Percentiles rank a stretch among this genome's conserved stretches.
phyloP scores from a whole-genome alignment of 2,888 invertebrate genomes.

The Brachylomia viminalis region DNA sequence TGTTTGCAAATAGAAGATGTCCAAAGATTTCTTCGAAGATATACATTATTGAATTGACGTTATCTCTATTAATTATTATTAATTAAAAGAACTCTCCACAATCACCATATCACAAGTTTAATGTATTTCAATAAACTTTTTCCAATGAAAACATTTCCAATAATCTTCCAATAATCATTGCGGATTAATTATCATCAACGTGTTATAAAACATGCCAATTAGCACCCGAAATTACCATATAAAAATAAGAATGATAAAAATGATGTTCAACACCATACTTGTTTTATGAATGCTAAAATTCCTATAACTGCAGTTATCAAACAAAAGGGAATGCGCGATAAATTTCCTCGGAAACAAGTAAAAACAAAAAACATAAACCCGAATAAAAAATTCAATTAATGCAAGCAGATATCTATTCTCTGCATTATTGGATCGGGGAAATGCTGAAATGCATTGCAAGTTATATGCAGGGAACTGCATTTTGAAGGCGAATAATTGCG shows the following conservation, averaged over 20 bases:
- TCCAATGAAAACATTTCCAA: not conserved
- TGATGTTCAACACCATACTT: constrained; percentile 12
- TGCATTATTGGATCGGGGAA: constrained; percentile 67
- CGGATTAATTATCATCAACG: too few species aligned
- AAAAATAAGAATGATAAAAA: too few species aligned
- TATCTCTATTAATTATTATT: not conserved
- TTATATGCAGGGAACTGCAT: constrained; percentile 77
- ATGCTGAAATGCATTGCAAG: constrained; percentile 75
- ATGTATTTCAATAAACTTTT: not conserved
- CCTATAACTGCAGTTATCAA: not conserved
- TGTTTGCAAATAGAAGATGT: too few species aligned
- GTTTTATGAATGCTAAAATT: constrained; percentile 18
- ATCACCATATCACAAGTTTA: not conserved
- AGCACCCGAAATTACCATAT: not conserved
- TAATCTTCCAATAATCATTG: not conserved
- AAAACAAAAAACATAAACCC: not conserved
- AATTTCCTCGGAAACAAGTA: constrained; percentile 7
- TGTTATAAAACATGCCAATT: not conserved
- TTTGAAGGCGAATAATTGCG: constrained; percentile 83
- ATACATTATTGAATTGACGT: not conserved
- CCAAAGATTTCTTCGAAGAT: not conserved
- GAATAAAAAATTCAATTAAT: constrained; percentile 54
- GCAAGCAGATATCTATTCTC: constrained; percentile 60
- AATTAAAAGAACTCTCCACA: not conserved
- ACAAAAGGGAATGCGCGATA: constrained; percentile 32